Percentiles rank a stretch among this genome's conserved stretches.
Evolutionary conservation across 2,797 vertebrate genomes (phyloP).

Genomic region (Chaenodraco wilsoni): DNA sequence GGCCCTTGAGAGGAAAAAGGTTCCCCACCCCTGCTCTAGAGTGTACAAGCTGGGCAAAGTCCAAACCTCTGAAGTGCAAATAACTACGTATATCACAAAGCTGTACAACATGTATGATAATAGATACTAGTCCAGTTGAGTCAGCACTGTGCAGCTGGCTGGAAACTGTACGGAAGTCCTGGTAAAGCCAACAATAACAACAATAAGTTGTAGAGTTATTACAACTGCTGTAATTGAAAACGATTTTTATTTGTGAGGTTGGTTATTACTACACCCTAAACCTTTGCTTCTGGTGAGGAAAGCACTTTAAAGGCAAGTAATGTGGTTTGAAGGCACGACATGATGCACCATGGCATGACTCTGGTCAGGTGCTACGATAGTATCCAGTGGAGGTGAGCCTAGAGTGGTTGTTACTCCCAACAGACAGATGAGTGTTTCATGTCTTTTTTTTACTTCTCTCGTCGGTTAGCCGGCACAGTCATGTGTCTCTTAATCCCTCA

Average conservation of each 20-base stretch:
- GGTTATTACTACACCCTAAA: conserved; percentile 28
- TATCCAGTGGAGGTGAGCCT: conserved; percentile 6
- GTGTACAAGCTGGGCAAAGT: neutral
- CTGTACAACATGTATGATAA: neutral
- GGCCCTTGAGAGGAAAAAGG: too few species aligned
- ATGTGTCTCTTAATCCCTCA: conserved; percentile 68
- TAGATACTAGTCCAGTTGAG: neutral
- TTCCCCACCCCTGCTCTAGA: too few species aligned
- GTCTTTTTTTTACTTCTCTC: conserved; percentile 34
- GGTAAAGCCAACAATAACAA: conserved; percentile 6
- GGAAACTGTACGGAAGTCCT: conserved; percentile 8
- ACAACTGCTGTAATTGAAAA: neutral
- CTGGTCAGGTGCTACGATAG: conserved; percentile 8
- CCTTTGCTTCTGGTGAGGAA: conserved; percentile 21
- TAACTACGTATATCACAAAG: neutral
- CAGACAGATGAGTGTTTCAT: conserved; percentile 31
- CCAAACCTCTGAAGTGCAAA: neutral
- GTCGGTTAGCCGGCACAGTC: conserved; percentile 55
- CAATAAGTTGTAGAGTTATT: neutral
- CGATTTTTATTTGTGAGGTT: conserved; percentile 23
- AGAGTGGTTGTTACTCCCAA: conserved; percentile 26
- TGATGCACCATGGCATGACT: conserved; percentile 21
- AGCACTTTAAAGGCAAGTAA: conserved; percentile 30
- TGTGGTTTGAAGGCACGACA: conserved; percentile 33
- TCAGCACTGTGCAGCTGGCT: neutral